Base-by-base conservation (phyloP, 1,140 invertebrate genomes). In the Xylocopa sonorina region DNA sequence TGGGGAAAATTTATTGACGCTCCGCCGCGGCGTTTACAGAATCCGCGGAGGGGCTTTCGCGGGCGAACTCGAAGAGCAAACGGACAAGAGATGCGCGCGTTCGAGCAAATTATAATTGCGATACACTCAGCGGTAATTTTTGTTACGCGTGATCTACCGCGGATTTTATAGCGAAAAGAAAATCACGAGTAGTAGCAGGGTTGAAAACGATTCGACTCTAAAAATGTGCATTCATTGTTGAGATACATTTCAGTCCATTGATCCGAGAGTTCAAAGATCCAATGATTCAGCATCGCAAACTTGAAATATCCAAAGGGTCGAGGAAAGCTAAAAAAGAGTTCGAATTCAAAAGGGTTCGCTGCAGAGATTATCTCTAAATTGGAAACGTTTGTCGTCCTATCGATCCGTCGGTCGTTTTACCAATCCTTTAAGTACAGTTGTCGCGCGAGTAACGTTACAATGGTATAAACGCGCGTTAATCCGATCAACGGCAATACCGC, bases 1-100 rank as follows among this genome's bases (percentile, higher is more conserved):
- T n/a, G 51, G 6, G 41, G 63, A 57, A 69, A 77, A 68, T 77
- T 67, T 68, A 48, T 77, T 66, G 51, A 58, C 53, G 51, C 43
- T 58, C 34, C 43, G 2, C 1, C 18, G 38, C 14, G n/a, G 24
- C 66, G 50, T 75, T 75, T 75, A 53, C 21, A 64, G 50, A 53
- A 66, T 53, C 38, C 34, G 43, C 32, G 72, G 24, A 38, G 41
- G 27, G 48, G 18, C 10, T 21, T 43, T 14, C 16, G 60, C 16
- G 14, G 38, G 32, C 29, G 50, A 75, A 75, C 50, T 55, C 9
- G 1, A 2, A 41, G 60, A 64, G n/a, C 24, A 74, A 64, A 74
- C n/a, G 27, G 57, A 43, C 9, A 18, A n/a, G 18, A 34, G 18
- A 34, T 5, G 55, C 29, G 34, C 18, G 38, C 5, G 50, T 24